Evolutionary conservation across 2,797 vertebrate genomes (phyloP).

Genomic region (Anguilla pacifica): DNA sequence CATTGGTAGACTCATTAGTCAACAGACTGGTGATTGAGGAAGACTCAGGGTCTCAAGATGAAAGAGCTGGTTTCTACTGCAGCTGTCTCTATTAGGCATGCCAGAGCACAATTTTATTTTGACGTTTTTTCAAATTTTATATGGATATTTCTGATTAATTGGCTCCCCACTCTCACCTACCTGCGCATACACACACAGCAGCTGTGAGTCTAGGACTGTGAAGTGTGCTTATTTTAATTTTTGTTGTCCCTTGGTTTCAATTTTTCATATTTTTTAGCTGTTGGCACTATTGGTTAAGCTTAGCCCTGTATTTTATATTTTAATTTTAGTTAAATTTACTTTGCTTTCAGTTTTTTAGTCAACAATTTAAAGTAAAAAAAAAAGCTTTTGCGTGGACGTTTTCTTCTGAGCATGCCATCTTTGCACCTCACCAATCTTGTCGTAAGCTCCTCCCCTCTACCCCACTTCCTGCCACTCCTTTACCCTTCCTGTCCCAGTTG

Average conservation of each 20-base stretch:
- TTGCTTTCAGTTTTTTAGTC: constrained; percentile 64
- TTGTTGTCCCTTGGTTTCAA: constrained; percentile 56
- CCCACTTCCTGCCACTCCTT: constrained; percentile 68
- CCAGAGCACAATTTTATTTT: constrained; percentile 66
- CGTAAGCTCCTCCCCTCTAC: constrained; percentile 73
- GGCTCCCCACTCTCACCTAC: constrained; percentile 68
- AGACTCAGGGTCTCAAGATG: constrained; percentile 79
- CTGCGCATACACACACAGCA: constrained; percentile 59
- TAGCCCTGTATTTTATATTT: constrained; percentile 75
- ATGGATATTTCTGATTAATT: constrained; percentile 69
- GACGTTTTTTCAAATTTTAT: constrained; percentile 62
- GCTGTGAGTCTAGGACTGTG: constrained; percentile 70
- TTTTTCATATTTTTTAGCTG: constrained; percentile 70
- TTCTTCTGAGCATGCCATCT: constrained; percentile 89
- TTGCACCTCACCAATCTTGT: constrained; percentile 96
- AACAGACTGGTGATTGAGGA: constrained; percentile 47
- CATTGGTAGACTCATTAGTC: constrained; percentile 3
- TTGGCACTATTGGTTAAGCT: constrained; percentile 83
- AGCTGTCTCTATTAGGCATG: constrained; percentile 82
- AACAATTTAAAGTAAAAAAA: constrained; percentile 45
- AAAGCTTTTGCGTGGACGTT: constrained; percentile 65
- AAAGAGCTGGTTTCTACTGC: constrained; percentile 98
- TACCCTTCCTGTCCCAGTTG: constrained; percentile 65
- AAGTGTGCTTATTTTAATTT: constrained; percentile 65
- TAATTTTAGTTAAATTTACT: constrained; percentile 69